Conservation (phyloP, 2,888 invertebrate species). For the Pollenia angustigena region DNA sequence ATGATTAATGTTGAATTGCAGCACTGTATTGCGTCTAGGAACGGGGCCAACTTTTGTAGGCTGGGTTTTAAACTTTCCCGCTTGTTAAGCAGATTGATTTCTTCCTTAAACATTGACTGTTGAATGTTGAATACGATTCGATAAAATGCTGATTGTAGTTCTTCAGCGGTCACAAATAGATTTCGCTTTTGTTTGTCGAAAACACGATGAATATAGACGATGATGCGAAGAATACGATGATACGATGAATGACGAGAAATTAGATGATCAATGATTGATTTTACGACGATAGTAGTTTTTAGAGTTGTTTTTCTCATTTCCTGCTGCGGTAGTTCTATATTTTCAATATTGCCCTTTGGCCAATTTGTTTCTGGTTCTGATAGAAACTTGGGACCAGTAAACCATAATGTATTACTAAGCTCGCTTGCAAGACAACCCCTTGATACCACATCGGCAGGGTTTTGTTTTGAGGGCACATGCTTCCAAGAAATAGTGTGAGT, state of each 20-base stretch:
- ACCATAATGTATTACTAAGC: slow-evolving; percentile 1
- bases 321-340: slow-evolving; percentile 69
- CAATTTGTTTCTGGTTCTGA: slow-evolving; percentile 3
- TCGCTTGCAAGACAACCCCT: slow-evolving; percentile 21
- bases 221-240: slow-evolving; percentile 35
- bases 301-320: slow-evolving; percentile 36
- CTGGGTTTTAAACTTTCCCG: neutral
- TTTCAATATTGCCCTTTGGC: slow-evolving; percentile 16
- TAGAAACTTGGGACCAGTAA: slow-evolving; percentile 20
- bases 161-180: neutral
- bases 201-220: slow-evolving; percentile 42
- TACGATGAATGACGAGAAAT: slow-evolving; percentile 49
- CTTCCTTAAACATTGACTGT: slow-evolving; percentile 14
- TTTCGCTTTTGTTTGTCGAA: slow-evolving; percentile 27
- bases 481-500: slow-evolving; percentile 15
- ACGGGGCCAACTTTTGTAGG: slow-evolving; percentile 42
- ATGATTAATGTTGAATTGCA: slow-evolving; percentile 7
- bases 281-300: slow-evolving; percentile 3
- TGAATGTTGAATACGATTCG: slow-evolving; percentile 23
- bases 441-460: slow-evolving; percentile 37
- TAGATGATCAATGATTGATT: slow-evolving; percentile 18
- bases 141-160: slow-evolving; percentile 18
- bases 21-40: slow-evolving; percentile 22
- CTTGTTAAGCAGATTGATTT: slow-evolving; percentile 14
- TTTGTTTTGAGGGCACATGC: slow-evolving; percentile 37